Base-by-base conservation (phyloP, 2,888 invertebrate species). In the Maniola hyperantus region DNA sequence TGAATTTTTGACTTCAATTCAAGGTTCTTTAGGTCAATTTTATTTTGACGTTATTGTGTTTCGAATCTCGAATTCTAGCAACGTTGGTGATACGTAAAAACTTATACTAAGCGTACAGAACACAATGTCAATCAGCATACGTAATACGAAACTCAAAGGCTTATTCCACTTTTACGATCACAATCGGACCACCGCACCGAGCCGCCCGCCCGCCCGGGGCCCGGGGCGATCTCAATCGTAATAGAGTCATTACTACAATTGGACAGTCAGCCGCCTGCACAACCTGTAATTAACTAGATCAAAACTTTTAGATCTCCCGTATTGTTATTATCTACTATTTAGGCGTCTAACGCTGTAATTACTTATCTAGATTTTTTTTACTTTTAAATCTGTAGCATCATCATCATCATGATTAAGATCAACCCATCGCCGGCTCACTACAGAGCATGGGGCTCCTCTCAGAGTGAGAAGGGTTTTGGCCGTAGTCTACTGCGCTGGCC, bases 191-290 rank as follows among this genome's bases (percentile, higher is more conserved):
- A 69, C 73, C 72, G 55, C 34, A 69, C 73, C 72, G 55, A 26
- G 65, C 42, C 59, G 57, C 33, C 60, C n/a, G n/a, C n/a, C n/a
- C n/a, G n/a, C n/a, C n/a, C n/a, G n/a, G n/a, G n/a, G 73, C 74
- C 66, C 39, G 55, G 26, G 64, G 73, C 73, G 67, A 54, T 59
- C 61, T 18, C 62, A 65, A 62, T 72, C 69, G 58, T 68, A 71
- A 87, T 88, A 79, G 85, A 88, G 83, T 77, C 84, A 85, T 88
- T 88, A 85, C 81, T 79, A 82, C 81, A 79, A 81, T 82, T 80
- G 78, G 77, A 80, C 81, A 80, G 80, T 76, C 73, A 72, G 76
- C 33, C 70, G 50, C 75, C 72, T 70, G 78, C 77, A 77, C 76
- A 81, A 81, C 80, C 74, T 83, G 70, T 86, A 83, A 88, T 88